These are phyloP conservation scores for human DNA, from an alignment of 2,113 vertebrate species.

Conservation along the genomic window DNA sequence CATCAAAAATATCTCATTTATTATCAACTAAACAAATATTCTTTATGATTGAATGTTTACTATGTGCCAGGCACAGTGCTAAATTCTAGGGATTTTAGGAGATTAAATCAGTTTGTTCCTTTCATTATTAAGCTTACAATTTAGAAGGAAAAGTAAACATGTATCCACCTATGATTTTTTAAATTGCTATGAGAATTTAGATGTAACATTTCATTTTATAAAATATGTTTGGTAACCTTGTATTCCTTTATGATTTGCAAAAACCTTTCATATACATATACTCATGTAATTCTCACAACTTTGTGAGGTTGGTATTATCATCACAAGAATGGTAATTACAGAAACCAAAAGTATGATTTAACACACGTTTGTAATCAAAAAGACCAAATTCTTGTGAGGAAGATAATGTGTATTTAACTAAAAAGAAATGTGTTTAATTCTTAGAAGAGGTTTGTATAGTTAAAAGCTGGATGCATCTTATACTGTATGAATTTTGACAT, in stretches of 20 bases:
- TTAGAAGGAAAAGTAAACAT: constrained; percentile 20
- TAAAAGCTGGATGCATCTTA: neutral
- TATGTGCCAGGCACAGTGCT: neutral
- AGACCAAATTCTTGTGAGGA: neutral
- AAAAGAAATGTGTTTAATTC: neutral
- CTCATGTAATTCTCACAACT: neutral
- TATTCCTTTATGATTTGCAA: neutral
- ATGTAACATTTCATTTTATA: constrained; percentile 20
- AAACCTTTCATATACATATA: neutral
- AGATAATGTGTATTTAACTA: neutral
- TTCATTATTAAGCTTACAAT: neutral
- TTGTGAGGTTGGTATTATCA: neutral
- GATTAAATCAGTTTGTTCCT: neutral
- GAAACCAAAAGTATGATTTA: neutral
- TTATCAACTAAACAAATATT: neutral
- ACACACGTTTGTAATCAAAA: neutral
- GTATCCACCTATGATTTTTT: neutral
- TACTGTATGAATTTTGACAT: neutral
- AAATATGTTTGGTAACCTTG: neutral
- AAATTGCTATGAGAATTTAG: neutral
- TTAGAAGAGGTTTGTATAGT: neutral
- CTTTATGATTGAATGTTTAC: neutral
- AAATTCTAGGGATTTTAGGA: neutral
- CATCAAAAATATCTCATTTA: neutral
- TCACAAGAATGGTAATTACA: constrained; percentile 19